Conservation (phyloP, 2,888 invertebrate species). For the Argyra leucocephala region DNA sequence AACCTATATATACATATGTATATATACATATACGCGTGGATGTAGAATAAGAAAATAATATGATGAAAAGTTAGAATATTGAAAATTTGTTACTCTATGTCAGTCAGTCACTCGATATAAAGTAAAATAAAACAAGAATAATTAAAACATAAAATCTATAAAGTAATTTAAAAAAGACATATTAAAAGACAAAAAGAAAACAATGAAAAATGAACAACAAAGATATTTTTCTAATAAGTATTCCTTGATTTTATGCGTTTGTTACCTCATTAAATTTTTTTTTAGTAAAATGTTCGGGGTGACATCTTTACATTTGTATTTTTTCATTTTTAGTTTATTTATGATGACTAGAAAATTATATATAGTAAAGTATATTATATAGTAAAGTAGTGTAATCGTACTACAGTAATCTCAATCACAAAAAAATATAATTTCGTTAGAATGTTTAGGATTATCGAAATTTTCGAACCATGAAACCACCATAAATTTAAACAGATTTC, state of each 20-base stretch:
- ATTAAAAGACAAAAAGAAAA: slow-evolving; percentile 8
- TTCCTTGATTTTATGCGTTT: slow-evolving; percentile 9
- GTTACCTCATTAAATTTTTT: slow-evolving; percentile 16
- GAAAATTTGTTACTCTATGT: no score
- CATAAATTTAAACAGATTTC: no score
- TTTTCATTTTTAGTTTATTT: no score
- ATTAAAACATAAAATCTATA: not conserved
- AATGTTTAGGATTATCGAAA: no score
- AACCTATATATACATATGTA: no score
- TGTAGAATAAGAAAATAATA: not conserved
- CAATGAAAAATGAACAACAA: slow-evolving; percentile 12
- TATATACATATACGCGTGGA: not conserved
- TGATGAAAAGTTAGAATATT: no score
- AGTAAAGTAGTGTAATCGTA: no score
- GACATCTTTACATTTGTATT: slow-evolving; percentile 11
- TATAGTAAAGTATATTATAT: no score
- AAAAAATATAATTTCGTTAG: no score
- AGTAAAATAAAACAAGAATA: not conserved
- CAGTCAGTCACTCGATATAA: not conserved
- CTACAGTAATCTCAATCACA: no score
- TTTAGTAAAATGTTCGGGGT: slow-evolving; percentile 12
- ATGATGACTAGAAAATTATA: no score
- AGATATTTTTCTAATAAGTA: slow-evolving; percentile 17
- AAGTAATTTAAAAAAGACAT: slow-evolving; percentile 5
- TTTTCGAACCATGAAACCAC: no score